A percentile compares a stretch with the other conserved stretches of the same genome.
phyloP scores from a whole-genome alignment of 2,797 vertebrate species.

The Sebastes jordani region DNA sequence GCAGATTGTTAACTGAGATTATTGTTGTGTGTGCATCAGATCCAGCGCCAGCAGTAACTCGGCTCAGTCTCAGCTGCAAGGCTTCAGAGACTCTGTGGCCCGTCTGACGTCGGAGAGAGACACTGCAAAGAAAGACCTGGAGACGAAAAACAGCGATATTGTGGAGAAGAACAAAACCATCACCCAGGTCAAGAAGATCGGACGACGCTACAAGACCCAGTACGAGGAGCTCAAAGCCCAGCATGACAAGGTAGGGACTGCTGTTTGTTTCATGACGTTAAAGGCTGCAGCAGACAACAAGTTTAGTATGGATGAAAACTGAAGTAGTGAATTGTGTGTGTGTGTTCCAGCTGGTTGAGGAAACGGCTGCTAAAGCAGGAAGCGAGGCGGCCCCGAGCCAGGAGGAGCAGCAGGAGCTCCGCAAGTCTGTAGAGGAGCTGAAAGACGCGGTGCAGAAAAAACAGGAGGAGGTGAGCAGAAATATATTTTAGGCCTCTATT shows the following conservation, averaged over 20 bases:
- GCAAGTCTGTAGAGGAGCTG: conserved; percentile 82
- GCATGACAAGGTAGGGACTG: conserved; percentile 89
- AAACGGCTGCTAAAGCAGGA: conserved; percentile 75
- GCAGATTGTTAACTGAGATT: neutral
- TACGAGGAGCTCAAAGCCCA: conserved; percentile 96
- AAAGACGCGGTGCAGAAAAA: conserved; percentile 80
- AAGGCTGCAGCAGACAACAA: too few relatives aligned
- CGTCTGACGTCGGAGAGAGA: conserved; percentile 89
- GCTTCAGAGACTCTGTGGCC: conserved; percentile 85
- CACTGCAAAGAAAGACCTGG: conserved; percentile 87
- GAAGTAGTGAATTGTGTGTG: neutral
- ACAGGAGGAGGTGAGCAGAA: conserved; percentile 83
- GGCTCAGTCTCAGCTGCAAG: conserved; percentile 90
- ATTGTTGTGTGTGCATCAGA: conserved; percentile 69
- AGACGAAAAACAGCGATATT: conserved; percentile 88
- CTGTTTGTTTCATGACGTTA: neutral
- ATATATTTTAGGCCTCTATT: neutral
- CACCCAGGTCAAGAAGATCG: conserved; percentile 98
- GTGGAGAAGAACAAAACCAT: conserved; percentile 95
- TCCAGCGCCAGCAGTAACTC: conserved; percentile 86
- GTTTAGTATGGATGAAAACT: neutral
- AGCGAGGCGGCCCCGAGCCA: conserved; percentile 78
- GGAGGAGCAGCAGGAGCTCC: conserved; percentile 83
- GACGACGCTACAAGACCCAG: conserved; percentile 95
- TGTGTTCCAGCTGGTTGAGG: conserved; percentile 78